Evolutionary conservation across 2,888 invertebrate genomes (phyloP).

Genomic region (Phengaris arion): DNA sequence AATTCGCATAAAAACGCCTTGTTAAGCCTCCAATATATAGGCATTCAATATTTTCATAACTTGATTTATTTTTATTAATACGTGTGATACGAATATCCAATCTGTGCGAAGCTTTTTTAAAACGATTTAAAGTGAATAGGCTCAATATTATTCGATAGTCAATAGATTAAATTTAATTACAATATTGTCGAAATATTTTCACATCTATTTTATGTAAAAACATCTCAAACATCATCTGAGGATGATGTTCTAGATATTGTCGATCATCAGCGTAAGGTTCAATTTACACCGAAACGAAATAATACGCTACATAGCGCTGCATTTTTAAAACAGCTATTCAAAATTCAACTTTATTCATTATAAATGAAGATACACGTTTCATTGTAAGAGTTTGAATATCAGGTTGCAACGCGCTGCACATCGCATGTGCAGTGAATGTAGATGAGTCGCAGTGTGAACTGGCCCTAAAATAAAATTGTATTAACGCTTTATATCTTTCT

Average conservation of each 20-base stretch:
- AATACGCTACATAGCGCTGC: too few species aligned
- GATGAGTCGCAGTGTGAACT: too few species aligned
- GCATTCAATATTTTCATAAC: slow-evolving; percentile 35
- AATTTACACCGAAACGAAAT: too few species aligned
- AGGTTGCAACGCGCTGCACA: too few species aligned
- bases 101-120: slow-evolving; percentile 30
- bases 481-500: too few species aligned
- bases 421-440: too few species aligned
- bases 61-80: slow-evolving; percentile 36
- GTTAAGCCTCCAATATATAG: slow-evolving; percentile 35
- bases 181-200: background rate
- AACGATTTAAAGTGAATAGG: slow-evolving; percentile 26
- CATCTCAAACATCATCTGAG: background rate
- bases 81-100: slow-evolving; percentile 31
- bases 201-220: background rate
- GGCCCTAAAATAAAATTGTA: too few species aligned
- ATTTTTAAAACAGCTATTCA: too few species aligned
- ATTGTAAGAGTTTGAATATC: too few species aligned
- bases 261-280: background rate
- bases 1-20: slow-evolving; percentile 31
- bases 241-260: too few species aligned
- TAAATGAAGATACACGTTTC: too few species aligned
- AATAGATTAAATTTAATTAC: background rate
- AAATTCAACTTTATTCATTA: too few species aligned
- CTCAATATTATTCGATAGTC: slow-evolving; percentile 3